Evolutionary conservation across 2,888 invertebrate genomes (phyloP), one percentile per base, ranked within the genome.

Genomic region (Hylaea fasciaria): DNA sequence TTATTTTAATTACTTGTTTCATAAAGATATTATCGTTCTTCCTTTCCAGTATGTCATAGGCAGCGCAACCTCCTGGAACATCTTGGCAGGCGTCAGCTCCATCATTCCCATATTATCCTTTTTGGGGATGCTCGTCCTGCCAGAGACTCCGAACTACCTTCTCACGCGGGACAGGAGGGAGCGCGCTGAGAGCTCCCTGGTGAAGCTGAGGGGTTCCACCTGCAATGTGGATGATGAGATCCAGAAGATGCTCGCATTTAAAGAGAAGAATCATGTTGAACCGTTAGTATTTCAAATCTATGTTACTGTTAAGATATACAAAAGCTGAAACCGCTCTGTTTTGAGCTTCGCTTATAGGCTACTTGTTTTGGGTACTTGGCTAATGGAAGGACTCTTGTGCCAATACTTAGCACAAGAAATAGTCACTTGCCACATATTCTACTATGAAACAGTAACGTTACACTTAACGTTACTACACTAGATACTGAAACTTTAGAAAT

Each of bases 111-210:
- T 94, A 0, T 58, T 94, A 0, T 94, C 95, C 0, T 77, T 95
- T 0, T 66, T 94, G 0, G 83, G 94, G 0, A 94, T 95, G 91
- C 85, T 94, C 22, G 78, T 94, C 11, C 91, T 95, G 54, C 96
- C 96, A 0, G 96, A 96, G 76, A 94, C 96, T 0, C 96, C 96
- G 0, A 94, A 95, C 72, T 96, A 94, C 82, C 93, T 96, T 12
- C 90, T 96, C 13, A 93, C 94, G 2, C 93, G 93, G 44, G 93
- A 94, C 62, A 92, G 92, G 65, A 91, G 92, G 39, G 93, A 94
- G 29, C 91, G 94, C 43, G 96, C 96, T 0, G 87, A 93, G 64
- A 88, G 86, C 48, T 94, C 95, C 0, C 81, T 95, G 40, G 83
- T 85, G 3, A 93, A 93, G 70, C 88, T 95, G 8, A 86, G 95